Base-by-base conservation (phyloP, 53 echinoderm and acorn worm species). In the Hippasteria phrygiana region DNA sequence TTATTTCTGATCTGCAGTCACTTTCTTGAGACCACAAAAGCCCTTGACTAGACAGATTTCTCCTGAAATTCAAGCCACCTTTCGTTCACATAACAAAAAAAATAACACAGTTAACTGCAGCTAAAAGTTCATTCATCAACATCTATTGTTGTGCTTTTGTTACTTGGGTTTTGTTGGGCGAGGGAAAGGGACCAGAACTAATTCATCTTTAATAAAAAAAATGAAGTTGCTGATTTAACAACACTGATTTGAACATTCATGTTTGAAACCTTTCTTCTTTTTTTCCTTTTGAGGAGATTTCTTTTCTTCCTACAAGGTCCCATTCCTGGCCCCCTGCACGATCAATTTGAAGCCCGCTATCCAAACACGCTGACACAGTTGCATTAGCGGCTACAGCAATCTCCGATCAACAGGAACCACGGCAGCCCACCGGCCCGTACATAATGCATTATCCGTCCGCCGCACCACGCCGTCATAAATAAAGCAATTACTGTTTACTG, bases 401-500 rank as follows among this genome's bases (percentile, higher is more conserved):
- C 59, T 20, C 55, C 3, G 39, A 56, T 55, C 59, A 78, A 78
- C 78, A 55, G 56, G 78, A 56, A 55, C 56, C 38, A 48, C 55
- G 14, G 54, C 59, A 37, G 34, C 55, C 78, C 37, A 56, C 37
- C 59, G 39, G 39, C 38, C 55, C 78, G 38, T 55, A 31, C 55
- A 56, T 78, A 78, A 78, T 78, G 41, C 78, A 78, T 78, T 55
- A 75, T 75, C 75, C 75, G 34, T 48, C 33, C 42, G 47, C 75
- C 33, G 50, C 34, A 11, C 69, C 34, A 31, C 2, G 69, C 27
- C 75, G 42, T 72, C 72, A 83, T 83, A 83, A 83, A 83, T 83
- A 67, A 83, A 83, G 83, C 83, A 83, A 83, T 83, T 83, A 83
- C 83, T 83, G 83, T 83, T 66, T 67, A 48, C 45, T 45, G 69